Conservation (phyloP, 2,797 vertebrate genomes). For the Petrocephalus schoutedeni region DNA sequence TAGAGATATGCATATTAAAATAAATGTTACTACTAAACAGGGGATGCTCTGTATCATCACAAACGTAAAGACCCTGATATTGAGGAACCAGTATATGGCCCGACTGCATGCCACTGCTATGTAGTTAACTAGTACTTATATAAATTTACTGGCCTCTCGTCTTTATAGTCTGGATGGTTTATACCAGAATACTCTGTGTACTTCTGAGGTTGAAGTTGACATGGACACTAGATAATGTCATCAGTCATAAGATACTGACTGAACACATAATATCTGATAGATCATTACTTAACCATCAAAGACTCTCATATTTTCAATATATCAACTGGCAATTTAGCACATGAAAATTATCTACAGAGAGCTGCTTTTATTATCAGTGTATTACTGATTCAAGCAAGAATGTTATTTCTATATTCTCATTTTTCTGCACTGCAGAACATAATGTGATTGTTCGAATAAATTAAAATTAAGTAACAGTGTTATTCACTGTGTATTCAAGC, state of each 20-base stretch:
- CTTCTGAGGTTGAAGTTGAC: not conserved
- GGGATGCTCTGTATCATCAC: not conserved
- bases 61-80: not conserved
- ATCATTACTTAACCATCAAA: not conserved
- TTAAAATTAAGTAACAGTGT: not conserved
- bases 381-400: not conserved
- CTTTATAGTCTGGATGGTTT: not conserved
- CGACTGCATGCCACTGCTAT: not conserved
- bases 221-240: not conserved
- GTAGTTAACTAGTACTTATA: not conserved
- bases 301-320: not conserved
- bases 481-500: not conserved
- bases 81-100: not conserved
- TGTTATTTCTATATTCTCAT: not conserved
- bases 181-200: not conserved
- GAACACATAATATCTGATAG: not conserved
- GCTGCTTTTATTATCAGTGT: not conserved
- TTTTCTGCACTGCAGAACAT: not conserved
- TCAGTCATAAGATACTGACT: not conserved
- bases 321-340: not conserved
- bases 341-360: constrained; percentile 1
- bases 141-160: not conserved
- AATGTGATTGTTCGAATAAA: not conserved
- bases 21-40: not conserved
- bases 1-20: not conserved